Percentiles rank a stretch among this genome's conserved stretches.
Conservation (phyloP, 1,140 invertebrate species). For the Heliconius melpomene region DNA sequence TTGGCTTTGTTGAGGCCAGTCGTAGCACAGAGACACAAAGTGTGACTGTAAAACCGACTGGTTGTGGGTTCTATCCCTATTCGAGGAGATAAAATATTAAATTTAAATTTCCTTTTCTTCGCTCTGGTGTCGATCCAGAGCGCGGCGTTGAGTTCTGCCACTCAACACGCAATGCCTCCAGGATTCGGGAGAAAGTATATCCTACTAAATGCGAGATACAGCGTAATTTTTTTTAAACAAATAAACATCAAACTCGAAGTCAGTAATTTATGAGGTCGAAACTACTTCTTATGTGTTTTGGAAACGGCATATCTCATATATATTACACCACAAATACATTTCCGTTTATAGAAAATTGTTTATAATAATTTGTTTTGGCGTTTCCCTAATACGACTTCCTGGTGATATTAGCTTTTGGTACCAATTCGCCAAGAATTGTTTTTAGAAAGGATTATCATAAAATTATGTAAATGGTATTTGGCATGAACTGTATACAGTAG, state of each 20-base stretch:
- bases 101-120: no score
- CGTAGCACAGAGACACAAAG: no score
- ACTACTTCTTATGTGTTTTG: neutral
- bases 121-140: no score
- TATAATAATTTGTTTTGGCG: neutral
- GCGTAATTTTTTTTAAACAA: no score
- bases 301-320: neutral
- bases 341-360: neutral
- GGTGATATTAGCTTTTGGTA: neutral
- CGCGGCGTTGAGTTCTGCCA: no score
- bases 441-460: neutral
- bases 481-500: neutral
- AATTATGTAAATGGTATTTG: neutral
- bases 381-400: neutral
- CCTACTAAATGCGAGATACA: no score
- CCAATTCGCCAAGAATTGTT: neutral
- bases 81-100: no score
- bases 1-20: no score
- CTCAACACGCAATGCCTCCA: no score
- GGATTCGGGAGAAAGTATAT: no score
- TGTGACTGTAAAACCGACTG: no score
- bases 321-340: neutral
- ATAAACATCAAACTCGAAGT: neutral
- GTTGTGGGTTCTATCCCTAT: no score
- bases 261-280: neutral